Conservation (phyloP, 1,140 invertebrate species). For the Zaprionus gabonicus region DNA sequence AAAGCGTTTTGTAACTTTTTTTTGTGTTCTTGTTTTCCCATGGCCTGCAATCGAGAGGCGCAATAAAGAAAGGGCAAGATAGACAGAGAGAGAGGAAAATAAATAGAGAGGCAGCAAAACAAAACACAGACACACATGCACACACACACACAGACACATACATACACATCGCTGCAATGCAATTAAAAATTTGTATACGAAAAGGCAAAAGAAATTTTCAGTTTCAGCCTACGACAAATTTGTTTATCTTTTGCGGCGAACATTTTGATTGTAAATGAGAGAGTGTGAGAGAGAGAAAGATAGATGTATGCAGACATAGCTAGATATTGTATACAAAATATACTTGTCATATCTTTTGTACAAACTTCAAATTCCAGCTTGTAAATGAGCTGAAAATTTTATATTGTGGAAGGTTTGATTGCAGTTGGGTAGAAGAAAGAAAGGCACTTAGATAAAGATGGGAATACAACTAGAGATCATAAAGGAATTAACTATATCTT, state of each 20-base stretch:
- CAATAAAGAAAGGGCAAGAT: background rate
- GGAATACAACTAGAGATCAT: no score
- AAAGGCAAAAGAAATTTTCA: background rate
- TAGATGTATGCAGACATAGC: no score
- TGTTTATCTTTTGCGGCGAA: background rate
- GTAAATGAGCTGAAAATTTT: background rate
- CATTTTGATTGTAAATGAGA: background rate
- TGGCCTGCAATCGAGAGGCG: constrained; percentile 20
- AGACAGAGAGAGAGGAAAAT: background rate
- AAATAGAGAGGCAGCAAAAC: background rate
- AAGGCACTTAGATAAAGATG: no score
- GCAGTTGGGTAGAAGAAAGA: no score
- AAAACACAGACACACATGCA: constrained; percentile 1
- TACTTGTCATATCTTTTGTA: background rate
- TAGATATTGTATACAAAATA: background rate
- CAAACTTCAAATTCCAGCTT: background rate
- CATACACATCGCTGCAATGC: background rate
- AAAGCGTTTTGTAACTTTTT: constrained; percentile 37
- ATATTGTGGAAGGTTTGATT: background rate
- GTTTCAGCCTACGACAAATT: background rate
- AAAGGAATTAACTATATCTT: no score
- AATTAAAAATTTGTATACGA: constrained; percentile 11
- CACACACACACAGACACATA: background rate
- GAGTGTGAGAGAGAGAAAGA: background rate
- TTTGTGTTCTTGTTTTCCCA: constrained; percentile 33